A percentile compares a stretch with the other conserved stretches of the same genome.
Evolutionary conservation across 1,140 invertebrate species (phyloP).

Genomic region (Penaeus chinensis): DNA sequence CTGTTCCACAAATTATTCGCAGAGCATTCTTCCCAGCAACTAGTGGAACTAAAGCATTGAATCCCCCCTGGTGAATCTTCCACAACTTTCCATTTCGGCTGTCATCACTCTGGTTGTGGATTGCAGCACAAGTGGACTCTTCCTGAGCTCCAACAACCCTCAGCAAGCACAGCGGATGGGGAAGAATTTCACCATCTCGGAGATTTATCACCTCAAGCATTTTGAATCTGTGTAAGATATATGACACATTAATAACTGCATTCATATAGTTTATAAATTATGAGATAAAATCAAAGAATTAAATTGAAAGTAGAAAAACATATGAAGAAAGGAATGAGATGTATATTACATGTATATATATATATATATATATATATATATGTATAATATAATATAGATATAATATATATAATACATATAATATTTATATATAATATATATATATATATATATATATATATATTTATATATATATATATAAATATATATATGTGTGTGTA

Average conservation of each 20-base stretch:
- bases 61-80: constrained; percentile 51
- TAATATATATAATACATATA: too few species aligned
- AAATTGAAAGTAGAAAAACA: too few species aligned
- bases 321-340: too few species aligned
- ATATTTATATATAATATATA: too few species aligned
- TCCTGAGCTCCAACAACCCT: constrained; percentile 40
- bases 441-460: too few species aligned
- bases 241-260: not conserved
- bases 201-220: constrained; percentile 53
- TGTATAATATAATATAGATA: too few species aligned
- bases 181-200: constrained; percentile 40
- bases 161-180: constrained; percentile 41
- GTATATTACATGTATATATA: too few species aligned
- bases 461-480: too few species aligned
- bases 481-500: too few species aligned
- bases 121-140: constrained; percentile 50
- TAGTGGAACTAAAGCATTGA: constrained; percentile 52
- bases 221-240: constrained; percentile 34
- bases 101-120: constrained; percentile 55
- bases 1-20: constrained; percentile 55
- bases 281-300: too few species aligned
- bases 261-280: too few species aligned
- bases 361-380: too few species aligned
- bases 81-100: constrained; percentile 50
- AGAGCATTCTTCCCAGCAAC: constrained; percentile 48